A percentile compares a stretch with the other conserved stretches of the same genome.
phyloP scores from a whole-genome alignment of 2,113 vertebrate genomes.

The Rattus rattus region DNA sequence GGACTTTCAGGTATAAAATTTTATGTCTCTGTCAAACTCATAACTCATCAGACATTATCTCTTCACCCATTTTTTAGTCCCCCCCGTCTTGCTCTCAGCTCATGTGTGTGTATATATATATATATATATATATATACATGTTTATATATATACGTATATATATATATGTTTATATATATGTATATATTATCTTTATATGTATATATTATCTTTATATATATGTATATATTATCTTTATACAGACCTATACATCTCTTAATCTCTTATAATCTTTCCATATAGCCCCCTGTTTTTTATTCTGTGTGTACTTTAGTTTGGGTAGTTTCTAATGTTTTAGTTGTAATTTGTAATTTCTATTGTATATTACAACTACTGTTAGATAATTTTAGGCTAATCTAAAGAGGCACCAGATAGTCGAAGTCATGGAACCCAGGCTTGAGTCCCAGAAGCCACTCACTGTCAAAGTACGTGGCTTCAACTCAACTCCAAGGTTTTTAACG shows the following conservation, averaged over 20 bases:
- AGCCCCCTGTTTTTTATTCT: background rate
- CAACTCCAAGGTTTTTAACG: background rate
- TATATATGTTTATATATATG: too few relatives aligned
- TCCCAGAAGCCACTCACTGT: background rate
- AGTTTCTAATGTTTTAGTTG: slow-evolving; percentile 21
- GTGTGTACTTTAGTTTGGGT: background rate
- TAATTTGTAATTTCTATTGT: background rate
- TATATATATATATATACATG: too few relatives aligned
- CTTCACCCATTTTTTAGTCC: background rate
- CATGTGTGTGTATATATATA: too few relatives aligned
- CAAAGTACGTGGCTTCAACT: background rate
- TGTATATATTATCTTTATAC: background rate
- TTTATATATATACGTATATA: too few relatives aligned
- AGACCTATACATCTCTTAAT: background rate
- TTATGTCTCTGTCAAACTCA: background rate
- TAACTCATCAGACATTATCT: background rate
- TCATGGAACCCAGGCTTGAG: background rate
- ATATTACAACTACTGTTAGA: background rate
- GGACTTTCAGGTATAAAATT: background rate
- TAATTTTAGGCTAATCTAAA: background rate
- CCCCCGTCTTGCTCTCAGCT: too few relatives aligned
- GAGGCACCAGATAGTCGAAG: background rate
- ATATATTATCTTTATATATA: background rate
- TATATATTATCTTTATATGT: too few relatives aligned
- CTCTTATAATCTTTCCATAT: background rate